A percentile compares a stretch with the other conserved stretches of the same genome.
These are phyloP conservation scores for Oryzias javanicus DNA, from an alignment of 2,113 vertebrate genomes.

Conservation along the genomic window DNA sequence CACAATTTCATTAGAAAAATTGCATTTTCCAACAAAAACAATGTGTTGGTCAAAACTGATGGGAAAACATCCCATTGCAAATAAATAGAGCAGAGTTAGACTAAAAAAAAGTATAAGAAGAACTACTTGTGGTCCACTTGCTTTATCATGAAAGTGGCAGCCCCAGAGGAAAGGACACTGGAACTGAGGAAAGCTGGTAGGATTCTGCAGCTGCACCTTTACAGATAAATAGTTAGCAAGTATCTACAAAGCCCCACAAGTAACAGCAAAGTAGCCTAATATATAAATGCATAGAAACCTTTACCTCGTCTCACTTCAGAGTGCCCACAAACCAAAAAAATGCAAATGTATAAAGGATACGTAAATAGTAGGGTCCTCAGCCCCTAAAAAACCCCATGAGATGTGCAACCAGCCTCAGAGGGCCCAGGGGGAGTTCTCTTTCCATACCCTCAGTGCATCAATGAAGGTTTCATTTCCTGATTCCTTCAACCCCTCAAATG, in stretches of 20 bases:
- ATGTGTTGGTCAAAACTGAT: slow-evolving; percentile 22
- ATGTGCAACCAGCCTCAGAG: slow-evolving; percentile 39
- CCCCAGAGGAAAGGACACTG: slow-evolving; percentile 32
- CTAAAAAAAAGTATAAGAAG: slow-evolving; percentile 13
- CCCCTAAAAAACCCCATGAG: slow-evolving; percentile 37
- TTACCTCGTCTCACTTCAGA: slow-evolving; percentile 6
- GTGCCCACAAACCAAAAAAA: slow-evolving; percentile 4
- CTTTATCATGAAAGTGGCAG: slow-evolving; percentile 49
- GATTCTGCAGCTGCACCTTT: slow-evolving; percentile 65
- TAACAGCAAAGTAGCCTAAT: slow-evolving; percentile 18
- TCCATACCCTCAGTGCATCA: slow-evolving; percentile 69
- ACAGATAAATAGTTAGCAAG: slow-evolving; percentile 62
- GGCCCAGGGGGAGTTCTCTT: slow-evolving; percentile 57
- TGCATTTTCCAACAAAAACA: slow-evolving; percentile 35
- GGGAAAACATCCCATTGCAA: slow-evolving; percentile 19
- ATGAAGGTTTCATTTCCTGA: slow-evolving; percentile 74
- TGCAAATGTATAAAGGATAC: slow-evolving; percentile 23
- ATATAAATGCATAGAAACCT: slow-evolving; percentile 7
- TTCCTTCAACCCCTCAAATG: slow-evolving; percentile 74
- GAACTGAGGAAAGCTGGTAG: slow-evolving; percentile 45
- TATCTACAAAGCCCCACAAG: slow-evolving; percentile 26
- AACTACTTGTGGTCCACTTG: slow-evolving; percentile 33
- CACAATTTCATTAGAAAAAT: slow-evolving; percentile 36
- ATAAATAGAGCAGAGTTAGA: slow-evolving; percentile 19
- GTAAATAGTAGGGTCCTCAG: slow-evolving; percentile 27